Percentiles rank a stretch among this genome's conserved stretches.
phyloP scores from a whole-genome alignment of 2,113 vertebrate genomes.

The Marcusenius ussheri region DNA sequence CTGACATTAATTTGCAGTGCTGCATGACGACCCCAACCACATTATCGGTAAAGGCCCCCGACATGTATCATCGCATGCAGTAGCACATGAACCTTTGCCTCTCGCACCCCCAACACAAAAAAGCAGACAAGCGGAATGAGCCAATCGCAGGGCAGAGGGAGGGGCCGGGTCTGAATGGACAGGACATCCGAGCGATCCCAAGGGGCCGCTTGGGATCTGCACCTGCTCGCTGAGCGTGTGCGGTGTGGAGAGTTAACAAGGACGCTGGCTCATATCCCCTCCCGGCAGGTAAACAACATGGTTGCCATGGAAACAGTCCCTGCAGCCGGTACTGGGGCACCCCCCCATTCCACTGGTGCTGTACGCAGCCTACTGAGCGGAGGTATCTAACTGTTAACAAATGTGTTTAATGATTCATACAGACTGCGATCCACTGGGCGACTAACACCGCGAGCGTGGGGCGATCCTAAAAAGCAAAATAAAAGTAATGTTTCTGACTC shows the following conservation, averaged over 20 bases:
- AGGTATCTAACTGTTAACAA: background rate
- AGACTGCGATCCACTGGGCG: background rate
- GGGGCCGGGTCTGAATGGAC: background rate
- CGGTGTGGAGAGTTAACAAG: background rate
- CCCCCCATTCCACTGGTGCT: background rate
- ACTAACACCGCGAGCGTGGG: background rate
- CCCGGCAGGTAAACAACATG: background rate
- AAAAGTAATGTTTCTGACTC: background rate
- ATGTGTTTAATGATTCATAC: background rate
- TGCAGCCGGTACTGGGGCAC: background rate
- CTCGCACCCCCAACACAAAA: background rate
- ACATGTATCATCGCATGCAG: background rate
- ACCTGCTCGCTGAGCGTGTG: background rate
- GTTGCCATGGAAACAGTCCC: background rate
- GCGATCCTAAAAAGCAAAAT: background rate
- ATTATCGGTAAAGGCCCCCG: background rate
- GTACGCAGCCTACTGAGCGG: background rate
- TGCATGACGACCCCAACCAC: background rate
- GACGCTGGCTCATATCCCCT: background rate
- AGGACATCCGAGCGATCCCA: background rate
- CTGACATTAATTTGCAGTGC: slow-evolving; percentile 30
- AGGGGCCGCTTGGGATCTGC: background rate
- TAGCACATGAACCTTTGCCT: background rate
- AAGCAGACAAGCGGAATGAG: background rate
- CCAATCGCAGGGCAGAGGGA: background rate